phyloP scores from a whole-genome alignment of 2,797 vertebrate genomes.

The Catamblyrhynchus diadema region DNA sequence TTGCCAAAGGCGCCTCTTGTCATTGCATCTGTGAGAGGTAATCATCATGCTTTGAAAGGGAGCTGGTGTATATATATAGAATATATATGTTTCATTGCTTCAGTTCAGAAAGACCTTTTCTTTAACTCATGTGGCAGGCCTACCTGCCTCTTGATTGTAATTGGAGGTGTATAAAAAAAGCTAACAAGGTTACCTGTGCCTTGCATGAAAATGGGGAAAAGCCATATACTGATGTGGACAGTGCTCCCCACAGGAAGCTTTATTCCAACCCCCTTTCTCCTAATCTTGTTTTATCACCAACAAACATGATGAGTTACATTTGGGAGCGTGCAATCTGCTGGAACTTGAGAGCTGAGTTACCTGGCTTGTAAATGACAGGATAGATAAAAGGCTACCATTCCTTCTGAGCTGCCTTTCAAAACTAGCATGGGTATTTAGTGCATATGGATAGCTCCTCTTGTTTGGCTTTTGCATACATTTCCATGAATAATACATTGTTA shows the following conservation, averaged over 20 bases:
- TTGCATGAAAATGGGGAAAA: background rate
- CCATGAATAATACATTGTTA: background rate
- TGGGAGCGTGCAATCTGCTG: background rate
- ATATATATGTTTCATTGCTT: background rate
- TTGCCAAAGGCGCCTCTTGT: conserved; percentile 57
- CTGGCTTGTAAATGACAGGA: background rate
- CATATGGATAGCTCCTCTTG: background rate
- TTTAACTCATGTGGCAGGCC: background rate
- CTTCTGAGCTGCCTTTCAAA: background rate
- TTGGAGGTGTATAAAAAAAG: background rate
- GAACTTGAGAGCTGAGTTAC: background rate
- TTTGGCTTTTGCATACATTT: conserved; percentile 27
- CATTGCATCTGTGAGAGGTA: conserved; percentile 39
- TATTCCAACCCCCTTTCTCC: background rate
- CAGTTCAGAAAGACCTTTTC: background rate
- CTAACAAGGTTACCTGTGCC: background rate
- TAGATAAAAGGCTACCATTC: background rate
- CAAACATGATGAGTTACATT: accelerated
- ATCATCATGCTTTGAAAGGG: conserved; percentile 44
- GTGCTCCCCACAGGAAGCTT: background rate
- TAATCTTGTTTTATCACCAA: background rate
- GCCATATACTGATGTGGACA: background rate
- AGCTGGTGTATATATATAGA: background rate
- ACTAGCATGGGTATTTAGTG: background rate
- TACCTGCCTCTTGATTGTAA: background rate